These are phyloP conservation scores for Drosophila antonietae DNA, from an alignment of 2,888 invertebrate genomes.

Conservation along the genomic window DNA sequence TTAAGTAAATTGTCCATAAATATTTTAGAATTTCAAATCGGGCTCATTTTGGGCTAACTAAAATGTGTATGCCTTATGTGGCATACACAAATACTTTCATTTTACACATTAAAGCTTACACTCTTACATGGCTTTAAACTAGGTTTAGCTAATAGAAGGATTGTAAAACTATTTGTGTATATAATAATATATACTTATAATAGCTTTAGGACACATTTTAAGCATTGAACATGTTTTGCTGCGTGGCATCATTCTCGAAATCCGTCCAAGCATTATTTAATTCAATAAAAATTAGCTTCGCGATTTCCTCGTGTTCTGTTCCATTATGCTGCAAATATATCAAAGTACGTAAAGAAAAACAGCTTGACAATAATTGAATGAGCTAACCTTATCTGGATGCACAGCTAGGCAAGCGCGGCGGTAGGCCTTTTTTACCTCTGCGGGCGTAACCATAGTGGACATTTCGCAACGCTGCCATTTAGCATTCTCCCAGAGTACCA, in stretches of 20 bases:
- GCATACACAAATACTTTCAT: conserved; percentile 56
- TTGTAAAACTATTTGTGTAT: conserved; percentile 39
- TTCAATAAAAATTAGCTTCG: conserved; percentile 99
- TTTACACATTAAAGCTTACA: conserved; percentile 65
- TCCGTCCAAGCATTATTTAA: conserved; percentile 99
- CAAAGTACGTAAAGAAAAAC: background rate
- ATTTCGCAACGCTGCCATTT: conserved; percentile 97
- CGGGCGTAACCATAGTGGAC: conserved; percentile 95
- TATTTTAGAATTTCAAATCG: conserved; percentile 63
- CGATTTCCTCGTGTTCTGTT: conserved; percentile 95
- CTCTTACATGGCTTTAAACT: conserved; percentile 60
- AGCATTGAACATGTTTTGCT: conserved; percentile 89
- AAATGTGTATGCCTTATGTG: conserved; percentile 38
- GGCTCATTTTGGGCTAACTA: conserved; percentile 56
- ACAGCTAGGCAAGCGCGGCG: conserved; percentile 98
- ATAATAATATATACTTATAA: conserved; percentile 32
- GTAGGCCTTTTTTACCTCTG: conserved; percentile 98
- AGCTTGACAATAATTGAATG: background rate
- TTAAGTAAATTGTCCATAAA: conserved; percentile 82
- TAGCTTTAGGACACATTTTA: conserved; percentile 61
- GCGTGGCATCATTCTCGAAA: conserved; percentile 92
- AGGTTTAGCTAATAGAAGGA: conserved; percentile 59
- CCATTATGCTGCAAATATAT: conserved; percentile 92
- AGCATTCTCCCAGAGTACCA: conserved; percentile 96
- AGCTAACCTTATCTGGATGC: conserved; percentile 97